Percentiles rank a stretch among this genome's conserved stretches.
phyloP scores from a whole-genome alignment of 1,140 invertebrate genomes.

The Heliconius congener region DNA sequence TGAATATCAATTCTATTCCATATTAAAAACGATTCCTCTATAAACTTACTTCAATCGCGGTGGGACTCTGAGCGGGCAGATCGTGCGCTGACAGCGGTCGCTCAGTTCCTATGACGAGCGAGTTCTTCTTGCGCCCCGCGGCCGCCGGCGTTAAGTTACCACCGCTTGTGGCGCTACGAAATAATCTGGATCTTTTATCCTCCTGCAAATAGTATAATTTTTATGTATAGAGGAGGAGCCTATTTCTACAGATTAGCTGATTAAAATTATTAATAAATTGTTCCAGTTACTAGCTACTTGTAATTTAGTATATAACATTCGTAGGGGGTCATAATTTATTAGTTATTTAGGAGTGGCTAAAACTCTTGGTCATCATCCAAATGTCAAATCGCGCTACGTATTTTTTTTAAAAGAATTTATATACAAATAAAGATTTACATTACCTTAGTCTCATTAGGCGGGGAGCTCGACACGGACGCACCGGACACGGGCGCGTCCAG shows the following conservation, averaged over 20 bases:
- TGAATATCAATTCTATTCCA: no score
- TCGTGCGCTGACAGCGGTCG: slow-evolving; percentile 71
- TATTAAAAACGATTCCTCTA: neutral
- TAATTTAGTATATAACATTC: no score
- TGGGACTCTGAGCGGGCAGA: slow-evolving; percentile 73
- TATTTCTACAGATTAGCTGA: no score
- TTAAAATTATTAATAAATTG: no score
- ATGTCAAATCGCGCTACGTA: no score
- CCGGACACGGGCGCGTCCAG: slow-evolving; percentile 68
- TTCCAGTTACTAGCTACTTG: no score
- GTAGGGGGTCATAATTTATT: no score
- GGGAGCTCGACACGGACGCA: slow-evolving; percentile 71
- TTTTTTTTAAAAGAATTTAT: no score
- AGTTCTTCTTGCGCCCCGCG: slow-evolving; percentile 88
- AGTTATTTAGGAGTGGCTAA: no score
- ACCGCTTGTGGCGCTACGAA: slow-evolving; percentile 83
- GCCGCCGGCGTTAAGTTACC: slow-evolving; percentile 81
- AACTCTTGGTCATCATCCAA: no score
- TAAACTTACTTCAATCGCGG: slow-evolving; percentile 66
- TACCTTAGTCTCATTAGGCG: slow-evolving; percentile 71
- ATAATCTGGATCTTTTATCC: slow-evolving; percentile 83
- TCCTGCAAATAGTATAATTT: slow-evolving; percentile 51
- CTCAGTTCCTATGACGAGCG: slow-evolving; percentile 82
- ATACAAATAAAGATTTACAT: no score
- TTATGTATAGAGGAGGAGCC: no score